These are phyloP conservation scores for Polydesmus complanatus DNA, from an alignment of 2,888 invertebrate genomes.

Conservation along the genomic window DNA sequence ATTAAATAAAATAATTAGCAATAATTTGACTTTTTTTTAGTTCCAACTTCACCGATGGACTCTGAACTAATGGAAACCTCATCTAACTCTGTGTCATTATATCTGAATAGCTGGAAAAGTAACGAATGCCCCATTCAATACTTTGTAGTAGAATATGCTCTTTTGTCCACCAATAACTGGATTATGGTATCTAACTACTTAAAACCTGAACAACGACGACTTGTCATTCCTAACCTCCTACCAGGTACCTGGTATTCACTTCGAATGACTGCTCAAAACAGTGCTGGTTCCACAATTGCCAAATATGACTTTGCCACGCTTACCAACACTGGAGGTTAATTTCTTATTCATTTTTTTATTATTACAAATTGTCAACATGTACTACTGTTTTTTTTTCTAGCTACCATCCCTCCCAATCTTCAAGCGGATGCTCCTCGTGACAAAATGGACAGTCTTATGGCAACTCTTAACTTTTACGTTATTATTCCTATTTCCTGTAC, in stretches of 20 bases:
- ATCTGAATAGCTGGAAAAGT: slow-evolving; percentile 29
- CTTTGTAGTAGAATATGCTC: slow-evolving; percentile 21
- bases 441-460: slow-evolving; percentile 6
- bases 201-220: slow-evolving; percentile 18
- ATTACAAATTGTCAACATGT: background rate
- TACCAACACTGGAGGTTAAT: slow-evolving; percentile 28
- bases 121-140: slow-evolving; percentile 31
- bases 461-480: slow-evolving; percentile 11
- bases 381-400: slow-evolving; percentile 1
- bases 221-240: slow-evolving; percentile 25
- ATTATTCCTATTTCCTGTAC: slow-evolving; percentile 12
- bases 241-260: slow-evolving; percentile 34
- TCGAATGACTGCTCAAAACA: slow-evolving; percentile 32
- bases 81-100: slow-evolving; percentile 45
- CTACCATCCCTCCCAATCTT: slow-evolving; percentile 9
- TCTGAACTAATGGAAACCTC: slow-evolving; percentile 16
- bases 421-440: slow-evolving; percentile 4
- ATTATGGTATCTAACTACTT: slow-evolving; percentile 18
- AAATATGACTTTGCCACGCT: slow-evolving; percentile 31
- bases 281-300: slow-evolving; percentile 32
- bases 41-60: slow-evolving; percentile 14
- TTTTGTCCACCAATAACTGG: slow-evolving; percentile 20
- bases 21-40: slow-evolving; percentile 8
- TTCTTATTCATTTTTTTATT: background rate
- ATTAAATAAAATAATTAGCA: background rate